These are phyloP conservation scores for Rafetus swinhoei DNA, from an alignment of 2,113 vertebrate species.

Conservation along the genomic window DNA sequence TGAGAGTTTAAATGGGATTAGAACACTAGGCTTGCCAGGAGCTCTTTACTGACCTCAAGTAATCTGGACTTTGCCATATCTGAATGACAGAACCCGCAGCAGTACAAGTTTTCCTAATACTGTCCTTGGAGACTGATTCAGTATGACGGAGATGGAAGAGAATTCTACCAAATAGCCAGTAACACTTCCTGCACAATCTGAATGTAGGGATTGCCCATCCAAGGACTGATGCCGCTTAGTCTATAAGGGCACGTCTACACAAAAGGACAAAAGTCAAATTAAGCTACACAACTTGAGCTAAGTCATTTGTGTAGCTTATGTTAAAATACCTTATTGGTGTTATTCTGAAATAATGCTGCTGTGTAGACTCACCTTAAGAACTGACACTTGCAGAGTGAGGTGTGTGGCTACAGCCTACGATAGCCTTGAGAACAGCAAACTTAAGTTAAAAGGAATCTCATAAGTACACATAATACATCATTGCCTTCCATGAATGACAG, in stretches of 20 bases:
- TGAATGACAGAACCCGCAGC: conserved; percentile 44
- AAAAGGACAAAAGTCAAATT: no score
- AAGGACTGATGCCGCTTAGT: conserved; percentile 24
- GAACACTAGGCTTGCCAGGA: no score
- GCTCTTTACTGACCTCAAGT: no score
- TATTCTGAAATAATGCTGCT: no score
- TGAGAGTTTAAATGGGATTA: not conserved
- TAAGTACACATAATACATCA: not conserved
- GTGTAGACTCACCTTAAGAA: not conserved
- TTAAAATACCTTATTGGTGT: no score
- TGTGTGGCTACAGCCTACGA: conserved; percentile 25
- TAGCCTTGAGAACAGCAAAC: conserved; percentile 23
- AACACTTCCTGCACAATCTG: conserved; percentile 33
- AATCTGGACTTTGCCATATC: not conserved
- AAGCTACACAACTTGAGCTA: no score
- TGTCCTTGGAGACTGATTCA: conserved; percentile 17
- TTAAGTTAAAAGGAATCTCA: conserved; percentile 26
- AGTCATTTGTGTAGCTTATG: no score
- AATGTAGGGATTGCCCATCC: conserved; percentile 44
- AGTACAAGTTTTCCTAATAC: conserved; percentile 48
- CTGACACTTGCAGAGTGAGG: not conserved
- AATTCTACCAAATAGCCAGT: conserved; percentile 42
- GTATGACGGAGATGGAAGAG: conserved; percentile 25
- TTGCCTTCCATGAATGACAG: not conserved
- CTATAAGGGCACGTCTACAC: not conserved